These are phyloP conservation scores for Thamnophis sirtalis DNA, from an alignment of 2,113 vertebrate species.

Conservation along the genomic window DNA sequence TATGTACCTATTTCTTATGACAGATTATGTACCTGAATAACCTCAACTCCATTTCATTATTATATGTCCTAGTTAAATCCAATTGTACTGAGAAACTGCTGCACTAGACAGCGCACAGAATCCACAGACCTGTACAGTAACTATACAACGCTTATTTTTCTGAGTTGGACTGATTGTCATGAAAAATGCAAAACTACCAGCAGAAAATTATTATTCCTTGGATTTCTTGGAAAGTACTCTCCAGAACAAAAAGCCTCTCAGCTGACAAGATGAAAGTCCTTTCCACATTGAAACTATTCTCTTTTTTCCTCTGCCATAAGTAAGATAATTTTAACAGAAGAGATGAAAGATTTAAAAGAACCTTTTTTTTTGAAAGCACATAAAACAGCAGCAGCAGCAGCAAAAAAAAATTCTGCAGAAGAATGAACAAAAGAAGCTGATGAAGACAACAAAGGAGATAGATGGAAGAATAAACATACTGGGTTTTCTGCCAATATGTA, in stretches of 20 bases:
- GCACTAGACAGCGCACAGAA: neutral
- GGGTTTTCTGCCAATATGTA: neutral
- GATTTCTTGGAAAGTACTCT: constrained; percentile 5
- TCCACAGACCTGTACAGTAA: neutral
- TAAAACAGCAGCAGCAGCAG: neutral
- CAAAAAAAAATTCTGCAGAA: neutral
- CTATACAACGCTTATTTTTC: neutral
- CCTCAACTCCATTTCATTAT: neutral
- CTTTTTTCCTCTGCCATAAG: neutral
- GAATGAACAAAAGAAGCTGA: neutral
- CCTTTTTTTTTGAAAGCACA: constrained; percentile 22
- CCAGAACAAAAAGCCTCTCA: neutral
- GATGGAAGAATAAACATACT: too few relatives aligned
- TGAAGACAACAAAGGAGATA: neutral
- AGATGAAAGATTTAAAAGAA: constrained; percentile 33
- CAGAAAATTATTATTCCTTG: neutral
- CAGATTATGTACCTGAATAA: neutral
- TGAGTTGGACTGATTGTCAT: neutral
- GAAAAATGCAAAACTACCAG: neutral
- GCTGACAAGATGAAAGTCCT: constrained; percentile 40
- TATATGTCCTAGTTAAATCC: neutral
- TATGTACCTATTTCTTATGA: neutral
- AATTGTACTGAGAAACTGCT: neutral
- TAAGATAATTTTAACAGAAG: neutral
- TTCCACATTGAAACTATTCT: constrained; percentile 21